These are phyloP conservation scores for Oeneis ivallda DNA, from an alignment of 2,888 invertebrate genomes.

Conservation along the genomic window DNA sequence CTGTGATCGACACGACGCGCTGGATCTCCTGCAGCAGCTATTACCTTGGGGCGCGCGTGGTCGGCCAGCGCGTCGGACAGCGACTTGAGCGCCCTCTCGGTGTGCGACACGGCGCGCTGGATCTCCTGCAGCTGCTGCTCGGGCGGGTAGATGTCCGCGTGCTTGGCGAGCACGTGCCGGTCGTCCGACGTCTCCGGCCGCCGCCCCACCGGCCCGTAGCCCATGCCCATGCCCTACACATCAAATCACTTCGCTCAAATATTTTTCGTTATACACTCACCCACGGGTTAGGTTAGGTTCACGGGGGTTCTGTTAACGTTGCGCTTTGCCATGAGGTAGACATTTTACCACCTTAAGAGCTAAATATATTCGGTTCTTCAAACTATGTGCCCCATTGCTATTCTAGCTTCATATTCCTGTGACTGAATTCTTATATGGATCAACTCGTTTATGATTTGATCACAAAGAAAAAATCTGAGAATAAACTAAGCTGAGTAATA, in stretches of 20 bases:
- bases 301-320: too few relatives aligned
- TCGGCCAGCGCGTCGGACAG: constrained; percentile 95
- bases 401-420: too few relatives aligned
- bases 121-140: constrained; percentile 94
- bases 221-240: constrained; percentile 49
- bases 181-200: constrained; percentile 97
- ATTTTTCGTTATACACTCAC: not conserved
- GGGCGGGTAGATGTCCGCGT: constrained; percentile 96
- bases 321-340: too few relatives aligned
- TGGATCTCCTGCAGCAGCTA: constrained; percentile 94
- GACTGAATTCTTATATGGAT: too few relatives aligned
- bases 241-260: too few relatives aligned
- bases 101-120: constrained; percentile 95
- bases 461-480: too few relatives aligned
- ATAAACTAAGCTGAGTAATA: too few relatives aligned
- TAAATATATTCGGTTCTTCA: too few relatives aligned
- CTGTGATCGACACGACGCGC: constrained; percentile 93
- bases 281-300: too few relatives aligned
- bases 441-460: too few relatives aligned
- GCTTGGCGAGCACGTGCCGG: constrained; percentile 95
- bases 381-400: too few relatives aligned
- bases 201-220: constrained; percentile 81
- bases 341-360: too few relatives aligned
- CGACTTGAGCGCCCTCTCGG: constrained; percentile 95
- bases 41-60: constrained; percentile 60